A percentile compares a stretch with the other conserved stretches of the same genome.
Conservation (phyloP, 2,113 vertebrate genomes). For the Hydrolagus affinis region DNA sequence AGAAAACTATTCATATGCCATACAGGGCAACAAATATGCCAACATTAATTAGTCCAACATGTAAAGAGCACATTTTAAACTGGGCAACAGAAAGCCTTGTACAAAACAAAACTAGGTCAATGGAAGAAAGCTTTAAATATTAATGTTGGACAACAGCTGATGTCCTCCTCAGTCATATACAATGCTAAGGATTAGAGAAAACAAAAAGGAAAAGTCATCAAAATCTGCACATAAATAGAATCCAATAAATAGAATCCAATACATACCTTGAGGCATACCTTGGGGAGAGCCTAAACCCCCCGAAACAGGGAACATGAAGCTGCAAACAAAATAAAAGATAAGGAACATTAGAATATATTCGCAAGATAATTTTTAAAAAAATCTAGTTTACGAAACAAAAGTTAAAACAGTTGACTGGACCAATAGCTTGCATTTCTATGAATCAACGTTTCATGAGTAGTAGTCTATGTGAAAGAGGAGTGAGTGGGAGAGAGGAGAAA, state of each 20-base stretch:
- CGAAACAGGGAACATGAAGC: slow-evolving; percentile 90
- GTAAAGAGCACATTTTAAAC: not conserved
- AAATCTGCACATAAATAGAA: slow-evolving; percentile 28
- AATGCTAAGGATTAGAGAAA: not conserved
- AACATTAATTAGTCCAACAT: not conserved
- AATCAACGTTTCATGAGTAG: too few relatives aligned
- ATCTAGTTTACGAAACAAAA: too few relatives aligned
- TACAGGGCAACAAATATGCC: too few relatives aligned
- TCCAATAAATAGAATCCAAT: slow-evolving; percentile 4
- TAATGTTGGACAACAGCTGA: not conserved
- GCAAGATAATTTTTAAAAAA: not conserved
- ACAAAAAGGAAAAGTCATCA: slow-evolving; percentile 14
- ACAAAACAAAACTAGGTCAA: not conserved
- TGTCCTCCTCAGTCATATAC: not conserved
- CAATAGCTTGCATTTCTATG: too few relatives aligned
- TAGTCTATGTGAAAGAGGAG: too few relatives aligned
- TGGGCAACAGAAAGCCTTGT: not conserved
- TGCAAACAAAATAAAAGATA: slow-evolving; percentile 49
- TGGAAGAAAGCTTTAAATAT: not conserved
- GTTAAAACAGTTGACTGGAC: too few relatives aligned
- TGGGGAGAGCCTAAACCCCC: slow-evolving; percentile 78
- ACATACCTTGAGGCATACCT: slow-evolving; percentile 61
- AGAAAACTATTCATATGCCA: too few relatives aligned
- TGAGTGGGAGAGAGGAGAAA: too few relatives aligned
- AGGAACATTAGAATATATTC: slow-evolving; percentile 1